A percentile compares a stretch with the other conserved stretches of the same genome.
Evolutionary conservation across 2,113 vertebrate species (phyloP).

Genomic region (Trematomus loennbergii): DNA sequence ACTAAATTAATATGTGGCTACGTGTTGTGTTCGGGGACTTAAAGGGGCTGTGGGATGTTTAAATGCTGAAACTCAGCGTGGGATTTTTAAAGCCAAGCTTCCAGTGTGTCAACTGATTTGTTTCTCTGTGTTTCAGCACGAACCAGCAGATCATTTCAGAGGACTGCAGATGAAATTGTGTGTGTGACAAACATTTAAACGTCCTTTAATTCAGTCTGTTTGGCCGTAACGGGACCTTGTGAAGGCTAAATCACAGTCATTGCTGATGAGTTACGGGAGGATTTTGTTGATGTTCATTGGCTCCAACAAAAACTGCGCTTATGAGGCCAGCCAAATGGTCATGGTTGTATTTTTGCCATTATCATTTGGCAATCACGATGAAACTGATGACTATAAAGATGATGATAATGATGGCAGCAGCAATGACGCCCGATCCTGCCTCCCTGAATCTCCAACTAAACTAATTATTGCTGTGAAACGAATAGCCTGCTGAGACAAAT

Average conservation of each 20-base stretch:
- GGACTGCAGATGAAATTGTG: conserved; percentile 6
- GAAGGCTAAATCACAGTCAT: not conserved
- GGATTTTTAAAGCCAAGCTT: conserved; percentile 52
- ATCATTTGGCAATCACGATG: conserved; percentile 24
- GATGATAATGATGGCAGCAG: conserved; percentile 38
- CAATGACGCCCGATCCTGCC: not conserved
- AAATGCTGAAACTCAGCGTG: conserved; percentile 64
- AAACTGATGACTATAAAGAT: conserved; percentile 32
- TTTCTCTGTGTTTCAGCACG: not conserved
- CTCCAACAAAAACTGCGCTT: conserved; percentile 6
- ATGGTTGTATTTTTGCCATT: conserved; percentile 12
- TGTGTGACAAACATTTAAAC: conserved; percentile 36
- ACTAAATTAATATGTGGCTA: conserved; percentile 61
- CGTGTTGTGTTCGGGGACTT: conserved; percentile 47
- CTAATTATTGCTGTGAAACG: conserved; percentile 46
- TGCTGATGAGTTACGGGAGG: not conserved
- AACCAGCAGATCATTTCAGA: not conserved
- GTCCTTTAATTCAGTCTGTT: conserved; percentile 30
- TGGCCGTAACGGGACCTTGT: not conserved
- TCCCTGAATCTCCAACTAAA: conserved; percentile 7
- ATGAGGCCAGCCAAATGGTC: conserved; percentile 9
- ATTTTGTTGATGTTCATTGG: conserved; percentile 11
- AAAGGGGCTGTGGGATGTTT: conserved; percentile 36
- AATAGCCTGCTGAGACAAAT: conserved; percentile 29
- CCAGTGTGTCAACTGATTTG: conserved; percentile 26